phyloP scores from a whole-genome alignment of 2,797 vertebrate species.

The Eulemur mongoz region DNA sequence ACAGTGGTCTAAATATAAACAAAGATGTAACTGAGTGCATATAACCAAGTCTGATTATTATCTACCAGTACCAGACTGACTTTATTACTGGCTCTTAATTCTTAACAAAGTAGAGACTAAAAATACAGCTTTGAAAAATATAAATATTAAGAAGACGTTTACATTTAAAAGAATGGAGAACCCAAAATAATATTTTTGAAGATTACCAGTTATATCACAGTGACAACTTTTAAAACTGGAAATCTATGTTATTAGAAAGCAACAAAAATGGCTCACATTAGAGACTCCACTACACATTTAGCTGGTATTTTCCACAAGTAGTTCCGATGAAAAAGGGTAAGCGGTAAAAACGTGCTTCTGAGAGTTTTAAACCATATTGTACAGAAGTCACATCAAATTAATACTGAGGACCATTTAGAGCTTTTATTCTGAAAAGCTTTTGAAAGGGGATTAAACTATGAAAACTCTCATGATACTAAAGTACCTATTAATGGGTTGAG shows the following conservation, averaged over 20 bases:
- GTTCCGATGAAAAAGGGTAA: conserved; percentile 91
- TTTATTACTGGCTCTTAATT: conserved; percentile 67
- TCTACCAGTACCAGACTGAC: conserved; percentile 69
- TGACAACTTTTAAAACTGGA: conserved; percentile 66
- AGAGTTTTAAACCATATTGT: conserved; percentile 96
- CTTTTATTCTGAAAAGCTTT: conserved; percentile 98
- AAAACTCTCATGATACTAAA: conserved; percentile 99
- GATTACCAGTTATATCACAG: conserved; percentile 71
- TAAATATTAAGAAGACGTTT: conserved; percentile 45
- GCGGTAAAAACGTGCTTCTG: conserved; percentile 92
- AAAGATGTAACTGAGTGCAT: conserved; percentile 74
- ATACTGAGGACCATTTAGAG: conserved; percentile 98
- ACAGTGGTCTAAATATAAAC: conserved; percentile 61
- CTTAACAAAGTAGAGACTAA: conserved; percentile 57
- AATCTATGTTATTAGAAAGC: conserved; percentile 73
- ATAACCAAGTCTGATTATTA: conserved; percentile 59
- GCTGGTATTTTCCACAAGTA: conserved; percentile 90
- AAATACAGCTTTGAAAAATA: conserved; percentile 6
- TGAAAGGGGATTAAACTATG: conserved; percentile 99
- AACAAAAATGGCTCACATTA: conserved; percentile 89
- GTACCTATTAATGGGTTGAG: conserved; percentile 94
- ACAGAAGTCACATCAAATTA: conserved; percentile 99
- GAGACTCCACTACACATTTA: conserved; percentile 91
- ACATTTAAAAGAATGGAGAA: conserved; percentile 59
- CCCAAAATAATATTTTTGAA: conserved; percentile 61